Percentiles rank a stretch among this genome's conserved stretches.
These are phyloP conservation scores for Bombus superbus DNA, from an alignment of 1,140 invertebrate genomes.

Conservation along the genomic window DNA sequence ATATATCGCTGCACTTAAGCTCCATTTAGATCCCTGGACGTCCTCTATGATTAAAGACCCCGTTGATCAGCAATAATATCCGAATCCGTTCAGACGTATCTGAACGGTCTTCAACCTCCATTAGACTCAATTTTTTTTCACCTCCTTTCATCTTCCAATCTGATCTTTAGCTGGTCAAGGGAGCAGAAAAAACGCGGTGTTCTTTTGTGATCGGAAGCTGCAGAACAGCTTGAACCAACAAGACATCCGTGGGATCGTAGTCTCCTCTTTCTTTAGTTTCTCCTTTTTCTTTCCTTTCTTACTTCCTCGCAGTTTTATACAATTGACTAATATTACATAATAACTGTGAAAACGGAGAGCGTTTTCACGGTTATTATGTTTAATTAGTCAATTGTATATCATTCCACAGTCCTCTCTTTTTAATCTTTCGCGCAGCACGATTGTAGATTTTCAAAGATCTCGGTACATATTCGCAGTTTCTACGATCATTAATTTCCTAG, in stretches of 20 bases:
- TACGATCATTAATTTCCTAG: neutral
- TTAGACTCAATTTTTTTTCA: neutral
- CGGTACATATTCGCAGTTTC: too few relatives aligned
- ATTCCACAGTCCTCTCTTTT: neutral
- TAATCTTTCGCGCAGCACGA: neutral
- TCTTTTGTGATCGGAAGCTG: neutral
- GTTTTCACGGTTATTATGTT: constrained; percentile 11
- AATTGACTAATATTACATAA: too few relatives aligned
- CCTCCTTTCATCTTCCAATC: too few relatives aligned
- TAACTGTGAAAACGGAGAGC: too few relatives aligned
- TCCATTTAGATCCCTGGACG: neutral
- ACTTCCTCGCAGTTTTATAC: too few relatives aligned
- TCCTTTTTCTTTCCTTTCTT: neutral
- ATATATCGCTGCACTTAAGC: neutral
- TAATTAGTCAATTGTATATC: constrained; percentile 15
- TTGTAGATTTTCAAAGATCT: neutral
- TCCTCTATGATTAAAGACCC: neutral
- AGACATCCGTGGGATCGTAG: too few relatives aligned
- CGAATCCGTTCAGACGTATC: neutral
- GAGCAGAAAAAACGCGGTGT: neutral
- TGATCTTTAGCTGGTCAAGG: neutral
- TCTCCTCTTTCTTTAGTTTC: too few relatives aligned
- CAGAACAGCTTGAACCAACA: too few relatives aligned
- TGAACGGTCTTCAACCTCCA: constrained; percentile 8
- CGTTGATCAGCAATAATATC: neutral